Evolutionary conservation across 2,113 vertebrate species (phyloP).

Genomic region (Malurus elegans): DNA sequence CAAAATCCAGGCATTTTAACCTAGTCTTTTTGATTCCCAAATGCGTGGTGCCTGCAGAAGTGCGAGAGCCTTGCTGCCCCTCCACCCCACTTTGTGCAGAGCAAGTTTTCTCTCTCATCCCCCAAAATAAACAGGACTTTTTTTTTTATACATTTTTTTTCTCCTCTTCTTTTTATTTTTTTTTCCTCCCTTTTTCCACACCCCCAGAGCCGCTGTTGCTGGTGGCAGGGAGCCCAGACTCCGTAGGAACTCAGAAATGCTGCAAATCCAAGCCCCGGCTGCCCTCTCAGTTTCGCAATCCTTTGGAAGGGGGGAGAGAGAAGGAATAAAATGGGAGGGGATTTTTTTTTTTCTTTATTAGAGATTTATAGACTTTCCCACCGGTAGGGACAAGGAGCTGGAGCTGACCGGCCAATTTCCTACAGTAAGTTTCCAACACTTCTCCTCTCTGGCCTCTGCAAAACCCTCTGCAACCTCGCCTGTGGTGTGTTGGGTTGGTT

Average conservation of each 20-base stretch:
- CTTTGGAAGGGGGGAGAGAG: not conserved
- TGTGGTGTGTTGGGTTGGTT: not conserved
- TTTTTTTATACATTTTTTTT: not conserved
- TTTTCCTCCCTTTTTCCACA: slow-evolving; percentile 46
- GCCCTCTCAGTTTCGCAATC: slow-evolving; percentile 50
- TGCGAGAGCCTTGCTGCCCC: not conserved
- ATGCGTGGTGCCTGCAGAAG: not conserved
- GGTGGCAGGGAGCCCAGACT: slow-evolving; percentile 61
- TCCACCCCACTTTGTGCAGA: not conserved
- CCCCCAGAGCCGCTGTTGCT: slow-evolving; percentile 61
- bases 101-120: slow-evolving; percentile 13
- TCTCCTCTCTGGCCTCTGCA: not conserved
- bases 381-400: slow-evolving; percentile 29
- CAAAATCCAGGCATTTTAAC: not conserved
- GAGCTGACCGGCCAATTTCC: not conserved
- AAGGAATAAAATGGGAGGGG: slow-evolving; percentile 50
- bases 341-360: slow-evolving; percentile 11
- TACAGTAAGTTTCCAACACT: slow-evolving; percentile 24
- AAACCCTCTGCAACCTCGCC: not conserved
- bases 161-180: not conserved
- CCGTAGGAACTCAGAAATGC: slow-evolving; percentile 54
- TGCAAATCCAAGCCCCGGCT: slow-evolving; percentile 35
- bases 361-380: slow-evolving; percentile 49
- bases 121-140: slow-evolving; percentile 28
- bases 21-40: not conserved